These are phyloP conservation scores for Oncopodura yosiiana DNA, from an alignment of 1,140 invertebrate species.

Conservation along the genomic window DNA sequence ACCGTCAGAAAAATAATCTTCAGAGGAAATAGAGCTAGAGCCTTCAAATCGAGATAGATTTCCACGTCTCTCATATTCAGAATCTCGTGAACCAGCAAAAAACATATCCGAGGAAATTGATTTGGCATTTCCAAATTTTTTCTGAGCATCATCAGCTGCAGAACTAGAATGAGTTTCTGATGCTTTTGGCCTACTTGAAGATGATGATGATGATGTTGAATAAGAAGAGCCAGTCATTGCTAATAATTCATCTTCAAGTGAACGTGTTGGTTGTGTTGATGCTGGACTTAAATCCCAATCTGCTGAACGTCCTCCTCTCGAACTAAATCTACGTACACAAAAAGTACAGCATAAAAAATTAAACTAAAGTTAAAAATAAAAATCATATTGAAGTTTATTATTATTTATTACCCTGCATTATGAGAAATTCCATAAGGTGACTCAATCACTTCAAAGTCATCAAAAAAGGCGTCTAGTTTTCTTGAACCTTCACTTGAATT, in stretches of 20 bases:
- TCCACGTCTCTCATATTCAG: constrained; percentile 57
- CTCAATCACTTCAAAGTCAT: constrained; percentile 34
- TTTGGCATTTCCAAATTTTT: constrained; percentile 93
- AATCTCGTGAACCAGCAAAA: constrained; percentile 64
- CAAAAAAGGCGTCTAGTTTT: constrained; percentile 32
- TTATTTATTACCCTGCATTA: not conserved
- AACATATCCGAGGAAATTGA: constrained; percentile 95
- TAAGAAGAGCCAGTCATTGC: constrained; percentile 5
- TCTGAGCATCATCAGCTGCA: constrained; percentile 60
- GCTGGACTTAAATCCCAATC: constrained; percentile 27
- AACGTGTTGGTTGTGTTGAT: constrained; percentile 1
- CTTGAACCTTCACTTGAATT: constrained; percentile 14
- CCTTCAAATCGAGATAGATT: constrained; percentile 72
- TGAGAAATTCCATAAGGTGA: not conserved
- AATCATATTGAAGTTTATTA: not conserved
- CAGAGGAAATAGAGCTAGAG: constrained; percentile 85
- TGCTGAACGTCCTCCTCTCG: not conserved
- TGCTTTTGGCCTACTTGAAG: constrained; percentile 19
- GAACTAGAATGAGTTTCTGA: constrained; percentile 21
- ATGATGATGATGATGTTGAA: not conserved
- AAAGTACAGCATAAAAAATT: not conserved
- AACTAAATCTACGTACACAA: not conserved
- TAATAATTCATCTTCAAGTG: constrained; percentile 20
- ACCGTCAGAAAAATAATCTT: constrained; percentile 80
- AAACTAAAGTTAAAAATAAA: not conserved